A percentile compares a stretch with the other conserved stretches of the same genome.
Conservation (phyloP, 1,140 invertebrate species). For the Galendromus occidentalis region DNA sequence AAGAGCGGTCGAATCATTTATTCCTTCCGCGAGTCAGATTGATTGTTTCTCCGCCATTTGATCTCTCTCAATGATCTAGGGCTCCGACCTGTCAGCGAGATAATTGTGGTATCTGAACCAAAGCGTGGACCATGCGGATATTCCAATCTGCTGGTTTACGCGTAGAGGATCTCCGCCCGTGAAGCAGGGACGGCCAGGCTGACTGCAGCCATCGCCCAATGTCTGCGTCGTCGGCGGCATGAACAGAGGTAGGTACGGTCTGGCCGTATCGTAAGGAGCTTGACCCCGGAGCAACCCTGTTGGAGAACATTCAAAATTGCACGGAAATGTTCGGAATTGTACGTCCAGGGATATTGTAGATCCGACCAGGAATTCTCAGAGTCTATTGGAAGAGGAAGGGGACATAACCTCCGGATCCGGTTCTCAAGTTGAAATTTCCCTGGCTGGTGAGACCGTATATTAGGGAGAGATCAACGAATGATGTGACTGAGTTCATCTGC, state of each 20-base stretch:
- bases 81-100: neutral
- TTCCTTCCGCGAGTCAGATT: no score
- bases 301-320: no score
- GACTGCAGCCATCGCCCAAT: neutral
- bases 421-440: neutral
- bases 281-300: no score
- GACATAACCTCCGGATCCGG: neutral
- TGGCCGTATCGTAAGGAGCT: neutral
- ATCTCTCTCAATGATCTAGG: no score
- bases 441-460: slow-evolving; percentile 9
- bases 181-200: slow-evolving; percentile 5
- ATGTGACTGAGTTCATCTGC: slow-evolving; percentile 13
- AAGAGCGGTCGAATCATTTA: no score
- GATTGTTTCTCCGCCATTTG: no score
- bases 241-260: neutral
- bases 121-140: slow-evolving; percentile 9
- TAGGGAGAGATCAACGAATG: slow-evolving; percentile 7
- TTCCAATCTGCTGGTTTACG: slow-evolving; percentile 12
- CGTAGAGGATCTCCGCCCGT: neutral
- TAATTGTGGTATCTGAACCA: slow-evolving; percentile 14
- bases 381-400: no score
- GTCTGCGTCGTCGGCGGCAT: neutral
- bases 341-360: no score
- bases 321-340: no score
- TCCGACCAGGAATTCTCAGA: no score